Evolutionary conservation across 2,888 invertebrate genomes (phyloP).

Genomic region (Euphydryas editha): DNA sequence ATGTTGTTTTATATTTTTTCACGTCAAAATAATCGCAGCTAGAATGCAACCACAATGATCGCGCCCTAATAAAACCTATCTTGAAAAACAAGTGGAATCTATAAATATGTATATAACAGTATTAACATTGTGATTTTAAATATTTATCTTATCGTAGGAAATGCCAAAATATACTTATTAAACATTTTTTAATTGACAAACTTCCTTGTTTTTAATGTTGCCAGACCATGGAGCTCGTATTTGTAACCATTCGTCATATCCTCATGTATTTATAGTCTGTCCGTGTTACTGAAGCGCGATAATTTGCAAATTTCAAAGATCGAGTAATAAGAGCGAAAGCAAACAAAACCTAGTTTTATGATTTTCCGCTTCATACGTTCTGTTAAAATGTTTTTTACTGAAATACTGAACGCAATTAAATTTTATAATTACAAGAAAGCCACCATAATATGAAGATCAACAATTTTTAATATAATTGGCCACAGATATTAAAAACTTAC

Average conservation of each 20-base stretch:
- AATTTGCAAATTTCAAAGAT: conserved; percentile 19
- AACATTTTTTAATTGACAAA: conserved; percentile 3
- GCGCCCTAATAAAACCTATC: conserved; percentile 3
- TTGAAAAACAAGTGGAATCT: conserved; percentile 15
- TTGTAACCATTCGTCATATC: not conserved
- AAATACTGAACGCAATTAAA: conserved; percentile 3
- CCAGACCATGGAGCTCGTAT: not conserved
- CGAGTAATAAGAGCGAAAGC: conserved; percentile 8
- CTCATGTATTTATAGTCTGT: conserved; percentile 12
- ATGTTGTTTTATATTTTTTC: too few species aligned
- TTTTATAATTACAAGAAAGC: conserved; percentile 19
- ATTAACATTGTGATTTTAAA: conserved; percentile 11
- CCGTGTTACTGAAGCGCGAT: not conserved
- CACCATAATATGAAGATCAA: not conserved
- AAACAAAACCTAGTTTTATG: conserved; percentile 24
- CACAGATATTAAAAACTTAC: not conserved
- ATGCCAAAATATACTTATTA: conserved; percentile 16
- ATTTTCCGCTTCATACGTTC: conserved; percentile 20
- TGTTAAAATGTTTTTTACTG: conserved; percentile 19
- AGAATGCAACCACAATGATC: not conserved
- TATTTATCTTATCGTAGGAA: conserved; percentile 18
- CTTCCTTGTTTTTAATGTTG: conserved; percentile 6
- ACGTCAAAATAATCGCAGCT: too few species aligned
- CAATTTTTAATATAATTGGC: not conserved
- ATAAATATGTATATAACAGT: conserved; percentile 17